These are phyloP conservation scores for Parotia lawesii DNA, from an alignment of 2,113 vertebrate species.

Conservation along the genomic window DNA sequence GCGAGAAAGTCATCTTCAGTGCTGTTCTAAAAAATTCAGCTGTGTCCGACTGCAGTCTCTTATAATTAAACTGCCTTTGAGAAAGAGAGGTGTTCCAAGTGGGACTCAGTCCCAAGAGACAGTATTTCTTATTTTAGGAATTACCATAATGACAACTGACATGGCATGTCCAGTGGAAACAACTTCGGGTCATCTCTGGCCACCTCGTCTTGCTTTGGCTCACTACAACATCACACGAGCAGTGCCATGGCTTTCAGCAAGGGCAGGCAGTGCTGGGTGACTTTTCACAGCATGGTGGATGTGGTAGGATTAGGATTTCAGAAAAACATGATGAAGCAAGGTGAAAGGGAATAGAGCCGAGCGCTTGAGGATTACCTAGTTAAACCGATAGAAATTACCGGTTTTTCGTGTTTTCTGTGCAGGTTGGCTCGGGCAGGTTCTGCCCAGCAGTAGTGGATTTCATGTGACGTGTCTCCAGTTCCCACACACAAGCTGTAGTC, in stretches of 20 bases:
- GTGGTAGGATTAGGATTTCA: background rate
- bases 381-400: background rate
- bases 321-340: background rate
- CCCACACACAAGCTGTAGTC: constrained; percentile 58
- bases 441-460: constrained; percentile 27
- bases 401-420: constrained; percentile 19
- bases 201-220: background rate
- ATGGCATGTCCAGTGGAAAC: background rate
- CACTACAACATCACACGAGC: rapidly evolving
- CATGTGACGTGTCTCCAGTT: constrained; percentile 32
- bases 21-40: background rate
- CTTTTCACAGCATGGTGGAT: rapidly evolving
- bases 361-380: background rate
- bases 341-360: background rate
- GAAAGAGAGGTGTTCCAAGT: background rate
- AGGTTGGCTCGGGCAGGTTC: constrained; percentile 1
- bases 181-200: background rate
- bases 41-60: background rate
- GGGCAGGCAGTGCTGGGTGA: background rate
- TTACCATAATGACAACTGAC: background rate
- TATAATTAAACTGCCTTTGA: background rate
- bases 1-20: background rate
- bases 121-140: background rate
- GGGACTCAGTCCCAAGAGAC: background rate
- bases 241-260: background rate